Evolutionary conservation across 2,888 invertebrate species (phyloP).

Genomic region (Listrodromus nycthemerus): DNA sequence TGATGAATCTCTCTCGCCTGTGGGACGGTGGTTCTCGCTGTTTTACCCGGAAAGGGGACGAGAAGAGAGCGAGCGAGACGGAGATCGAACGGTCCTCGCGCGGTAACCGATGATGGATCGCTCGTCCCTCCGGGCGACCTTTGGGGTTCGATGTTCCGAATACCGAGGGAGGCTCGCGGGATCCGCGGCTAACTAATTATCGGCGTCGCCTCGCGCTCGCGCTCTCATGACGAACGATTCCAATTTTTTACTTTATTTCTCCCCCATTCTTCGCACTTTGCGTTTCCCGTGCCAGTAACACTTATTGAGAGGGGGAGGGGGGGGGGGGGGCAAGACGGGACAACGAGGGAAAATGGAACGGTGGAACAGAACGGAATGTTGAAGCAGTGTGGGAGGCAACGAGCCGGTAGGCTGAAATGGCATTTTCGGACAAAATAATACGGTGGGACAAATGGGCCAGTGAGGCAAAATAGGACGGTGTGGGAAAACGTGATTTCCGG

Average conservation of each 20-base stretch:
- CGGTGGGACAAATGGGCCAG: accelerated
- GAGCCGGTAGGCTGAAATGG: too few species aligned
- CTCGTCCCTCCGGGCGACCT: conserved; percentile 74
- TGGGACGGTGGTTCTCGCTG: neutral
- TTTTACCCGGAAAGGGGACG: conserved; percentile 58
- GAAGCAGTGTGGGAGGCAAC: too few species aligned
- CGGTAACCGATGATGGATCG: conserved; percentile 82
- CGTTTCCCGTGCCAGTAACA: neutral
- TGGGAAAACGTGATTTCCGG: too few species aligned
- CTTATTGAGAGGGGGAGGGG: neutral
- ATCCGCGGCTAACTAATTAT: conserved; percentile 74
- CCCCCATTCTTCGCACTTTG: conserved; percentile 30
- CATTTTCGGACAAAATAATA: too few species aligned
- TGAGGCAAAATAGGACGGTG: too few species aligned
- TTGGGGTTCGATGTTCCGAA: conserved; percentile 38
- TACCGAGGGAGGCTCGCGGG: conserved; percentile 46
- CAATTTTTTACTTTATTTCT: conserved; percentile 56
- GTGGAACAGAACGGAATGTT: too few species aligned
- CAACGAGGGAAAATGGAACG: neutral
- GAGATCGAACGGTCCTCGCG: conserved; percentile 65
- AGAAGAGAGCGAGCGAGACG: conserved; percentile 52
- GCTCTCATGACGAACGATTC: conserved; percentile 62
- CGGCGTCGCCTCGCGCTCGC: conserved; percentile 63
- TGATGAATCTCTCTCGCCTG: conserved; percentile 57
- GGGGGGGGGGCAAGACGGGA: neutral